Evolutionary conservation across 1,140 invertebrate genomes (phyloP), one percentile per base, ranked within the genome.

Genomic region (Conopomorpha cramerella): DNA sequence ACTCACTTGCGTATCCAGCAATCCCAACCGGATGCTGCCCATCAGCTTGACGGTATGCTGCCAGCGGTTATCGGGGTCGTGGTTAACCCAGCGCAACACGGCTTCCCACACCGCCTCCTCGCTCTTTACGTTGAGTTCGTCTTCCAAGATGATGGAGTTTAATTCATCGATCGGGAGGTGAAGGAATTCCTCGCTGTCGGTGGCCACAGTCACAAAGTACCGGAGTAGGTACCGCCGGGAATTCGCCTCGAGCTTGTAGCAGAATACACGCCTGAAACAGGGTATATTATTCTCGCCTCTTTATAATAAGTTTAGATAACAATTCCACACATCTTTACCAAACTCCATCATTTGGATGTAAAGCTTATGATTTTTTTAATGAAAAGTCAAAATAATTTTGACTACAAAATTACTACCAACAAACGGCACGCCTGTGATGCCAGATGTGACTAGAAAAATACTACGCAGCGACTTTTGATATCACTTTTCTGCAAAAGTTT

Each of bases 1-100:
- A n/a, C 43, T 54, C 43, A 81, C 81, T 67, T 92, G 85, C 0
- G 90, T 92, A 35, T 93, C 89, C 49, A 96, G 78, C 1, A 96
- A 76, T 3, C 93, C 93, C 1, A 95, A 80, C 12, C 93, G 81
- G 42, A 93, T 88, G 36, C 87, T 87, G 25, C 84, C 83, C 82
- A 96, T 87, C 0, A 96, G 65, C 17, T 84, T 79, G 0, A 87
- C 83, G 3, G 92, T 86, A 45, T 88, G 68, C 16, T 76, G 51
- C 55, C 84, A 85, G 6, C 89, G 80, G 3, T 56, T 61, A n/a
- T 82, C 76, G 0, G 83, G 79, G 50, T 90, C 83, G 28, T 82
- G 70, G 40, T 82, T 79, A 18, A 82, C 81, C 81, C 81, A 83
- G 28, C 80, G 79, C 27, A 82, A 43, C 23, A 80, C 76, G 14